A percentile compares a stretch with the other conserved stretches of the same genome.
Conservation (phyloP, 1,140 invertebrate genomes). For the Dendroctonus ponderosae region DNA sequence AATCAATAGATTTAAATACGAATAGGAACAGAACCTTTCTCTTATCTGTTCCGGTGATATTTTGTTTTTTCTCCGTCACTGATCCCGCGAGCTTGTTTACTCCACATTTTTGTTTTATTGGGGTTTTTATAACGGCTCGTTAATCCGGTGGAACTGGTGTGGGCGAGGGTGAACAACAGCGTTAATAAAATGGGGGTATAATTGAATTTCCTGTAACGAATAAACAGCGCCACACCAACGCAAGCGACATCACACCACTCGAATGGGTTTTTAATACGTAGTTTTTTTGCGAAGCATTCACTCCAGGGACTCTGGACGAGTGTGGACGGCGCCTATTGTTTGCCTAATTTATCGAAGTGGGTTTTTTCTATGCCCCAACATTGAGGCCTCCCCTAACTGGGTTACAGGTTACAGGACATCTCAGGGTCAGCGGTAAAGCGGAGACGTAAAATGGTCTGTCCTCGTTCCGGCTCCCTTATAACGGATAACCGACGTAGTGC, state of each 20-base stretch:
- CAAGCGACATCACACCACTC: not conserved
- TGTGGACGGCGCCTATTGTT: no score
- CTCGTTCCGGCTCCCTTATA: not conserved
- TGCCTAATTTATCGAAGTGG: no score
- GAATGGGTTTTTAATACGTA: no score
- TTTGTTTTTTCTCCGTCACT: not conserved
- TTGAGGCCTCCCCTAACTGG: no score
- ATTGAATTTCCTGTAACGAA: conserved; percentile 4
- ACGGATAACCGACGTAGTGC: not conserved
- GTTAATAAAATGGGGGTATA: conserved; percentile 5
- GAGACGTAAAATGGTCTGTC: not conserved
- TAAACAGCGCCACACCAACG: conserved; percentile 9
- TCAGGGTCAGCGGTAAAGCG: not conserved
- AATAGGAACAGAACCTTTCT: no score
- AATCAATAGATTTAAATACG: no score
- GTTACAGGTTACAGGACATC: no score
- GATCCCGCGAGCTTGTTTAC: conserved; percentile 1
- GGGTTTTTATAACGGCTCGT: conserved; percentile 13
- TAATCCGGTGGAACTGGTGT: conserved; percentile 2
- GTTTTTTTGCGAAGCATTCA: no score
- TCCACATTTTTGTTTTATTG: conserved; percentile 4
- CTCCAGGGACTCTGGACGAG: no score
- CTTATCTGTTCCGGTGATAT: no score
- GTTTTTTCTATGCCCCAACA: no score
- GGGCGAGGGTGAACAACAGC: not conserved